Evolutionary conservation across 2,113 vertebrate genomes (phyloP), one percentile per base, ranked within the genome.

Genomic region (Panthera uncia): DNA sequence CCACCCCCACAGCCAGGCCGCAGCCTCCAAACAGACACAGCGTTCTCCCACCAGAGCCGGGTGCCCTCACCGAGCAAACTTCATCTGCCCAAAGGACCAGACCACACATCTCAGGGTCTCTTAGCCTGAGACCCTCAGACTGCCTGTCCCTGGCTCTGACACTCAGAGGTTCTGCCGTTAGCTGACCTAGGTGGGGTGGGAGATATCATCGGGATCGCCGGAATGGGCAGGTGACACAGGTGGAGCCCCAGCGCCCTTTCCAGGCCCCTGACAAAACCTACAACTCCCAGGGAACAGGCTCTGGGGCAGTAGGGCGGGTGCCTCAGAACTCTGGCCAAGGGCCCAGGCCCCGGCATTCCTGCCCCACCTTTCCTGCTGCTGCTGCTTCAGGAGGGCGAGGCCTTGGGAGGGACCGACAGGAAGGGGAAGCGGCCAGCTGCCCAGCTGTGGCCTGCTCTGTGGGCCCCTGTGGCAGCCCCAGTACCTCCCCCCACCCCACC

Each of bases 341-440:
- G 78, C 82, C 65, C 8, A 1, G 50, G 66, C 50, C 71, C 91
- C 89, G 66, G n/a, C 95, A 91, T 94, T 97, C 94, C 92, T 73
- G 82, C 97, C 97, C 96, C 97, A 96, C 97, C 98, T 98, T 97
- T 98, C 98, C 98, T 97, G 94, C 95, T 41, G 13, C 81, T n/a
- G 81, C 88, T 52, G 71, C 68, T 38, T 61, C 25, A 1, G 41
- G 33, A 96, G 92, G 89, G 94, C 0, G 88, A 94, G 97, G 93
- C 52, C 89, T 31, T 3, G 3, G n/a, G n/a, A 84, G 76, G 76
- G 95, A 65, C 81, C 48, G 82, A 50, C 85, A 93, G 98, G 96
- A 98, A 97, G 65, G 36, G 84, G 95, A 97, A 97, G 82, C 14
- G 0, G 33, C 83, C 50, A 1, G 82, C 82, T 2, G 4, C 25